These are phyloP conservation scores for Spilarctia lutea DNA, from an alignment of 2,888 invertebrate species.

Conservation along the genomic window DNA sequence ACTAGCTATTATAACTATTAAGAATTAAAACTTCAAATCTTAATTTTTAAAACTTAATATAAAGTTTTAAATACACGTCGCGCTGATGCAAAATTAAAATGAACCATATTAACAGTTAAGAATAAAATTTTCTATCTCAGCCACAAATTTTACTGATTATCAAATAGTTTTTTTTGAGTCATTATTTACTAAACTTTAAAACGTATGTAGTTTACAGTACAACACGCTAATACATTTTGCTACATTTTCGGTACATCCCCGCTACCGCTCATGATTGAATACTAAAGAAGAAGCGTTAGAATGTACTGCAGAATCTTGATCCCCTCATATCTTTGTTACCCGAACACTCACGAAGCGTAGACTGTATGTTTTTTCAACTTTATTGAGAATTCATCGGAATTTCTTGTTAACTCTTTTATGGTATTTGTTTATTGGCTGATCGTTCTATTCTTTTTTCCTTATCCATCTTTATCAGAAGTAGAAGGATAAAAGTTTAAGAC, in stretches of 20 bases:
- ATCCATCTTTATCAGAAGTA: conserved; percentile 26
- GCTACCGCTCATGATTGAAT: conserved; percentile 42
- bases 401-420: conserved; percentile 60
- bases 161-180: background rate
- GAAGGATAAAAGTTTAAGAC: conserved; percentile 34
- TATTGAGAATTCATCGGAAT: conserved; percentile 66
- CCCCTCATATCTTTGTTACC: conserved; percentile 74
- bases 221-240: too few relatives aligned
- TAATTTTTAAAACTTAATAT: too few relatives aligned
- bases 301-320: conserved; percentile 67
- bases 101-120: too few relatives aligned
- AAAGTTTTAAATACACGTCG: too few relatives aligned
- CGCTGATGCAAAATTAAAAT: too few relatives aligned
- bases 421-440: conserved; percentile 54
- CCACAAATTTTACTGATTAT: background rate
- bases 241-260: conserved; percentile 7
- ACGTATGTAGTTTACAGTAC: too few relatives aligned
- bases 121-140: too few relatives aligned
- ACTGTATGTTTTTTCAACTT: conserved; percentile 67
- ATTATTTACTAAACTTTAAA: too few relatives aligned
- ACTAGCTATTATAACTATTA: too few relatives aligned
- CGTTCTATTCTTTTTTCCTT: conserved; percentile 41
- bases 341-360: conserved; percentile 69
- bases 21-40: too few relatives aligned
- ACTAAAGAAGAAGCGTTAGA: conserved; percentile 56